Base-by-base conservation (phyloP, 1,140 invertebrate species). In the Papilio dardanus region DNA sequence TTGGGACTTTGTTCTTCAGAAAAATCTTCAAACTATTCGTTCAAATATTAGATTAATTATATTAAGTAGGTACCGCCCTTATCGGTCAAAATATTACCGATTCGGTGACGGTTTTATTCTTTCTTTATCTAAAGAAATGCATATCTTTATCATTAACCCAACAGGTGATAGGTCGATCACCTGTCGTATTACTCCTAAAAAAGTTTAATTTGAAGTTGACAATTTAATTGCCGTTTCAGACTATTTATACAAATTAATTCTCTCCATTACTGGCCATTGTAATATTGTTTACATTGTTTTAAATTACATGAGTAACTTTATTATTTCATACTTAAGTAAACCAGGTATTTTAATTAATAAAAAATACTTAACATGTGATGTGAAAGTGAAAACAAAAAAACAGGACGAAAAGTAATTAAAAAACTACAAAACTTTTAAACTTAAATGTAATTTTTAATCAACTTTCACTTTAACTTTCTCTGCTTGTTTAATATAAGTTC, bases 401-500 rank as follows among this genome's bases (percentile, higher is more conserved):
- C 28, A 58, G 4, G 10, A 28, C 12, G 16, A 14, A 12, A 58
- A 58, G 12, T 28, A 30, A 58, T 24, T 58, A 28, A 10, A 30
- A 58, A n/a, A n/a, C n/a, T n/a, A n/a, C n/a, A n/a, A n/a, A n/a
- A n/a, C n/a, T n/a, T 12, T 58, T 58, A 24, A 28, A 58, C 10
- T 58, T 58, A n/a, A n/a, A n/a, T 58, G 2, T 2, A 58, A 58
- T 30, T 58, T 28, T 28, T 28, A 16, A 3, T 54, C 10, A 3
- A 58, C 54, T 14, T 58, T 58, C 54, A 30, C 24, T 58, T 30
- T 58, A 24, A 24, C 54, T 58, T 58, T 58, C 24, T 58, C 54
- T 24, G 21, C 10, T 24, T 58, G 4, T 58, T 58, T 24, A 24
- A 28, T 58, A 58, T 16, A 58, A 58, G 54, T 58, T 58, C 24